phyloP scores from a whole-genome alignment of 2,797 vertebrate species.

The Eulemur albifrons region DNA sequence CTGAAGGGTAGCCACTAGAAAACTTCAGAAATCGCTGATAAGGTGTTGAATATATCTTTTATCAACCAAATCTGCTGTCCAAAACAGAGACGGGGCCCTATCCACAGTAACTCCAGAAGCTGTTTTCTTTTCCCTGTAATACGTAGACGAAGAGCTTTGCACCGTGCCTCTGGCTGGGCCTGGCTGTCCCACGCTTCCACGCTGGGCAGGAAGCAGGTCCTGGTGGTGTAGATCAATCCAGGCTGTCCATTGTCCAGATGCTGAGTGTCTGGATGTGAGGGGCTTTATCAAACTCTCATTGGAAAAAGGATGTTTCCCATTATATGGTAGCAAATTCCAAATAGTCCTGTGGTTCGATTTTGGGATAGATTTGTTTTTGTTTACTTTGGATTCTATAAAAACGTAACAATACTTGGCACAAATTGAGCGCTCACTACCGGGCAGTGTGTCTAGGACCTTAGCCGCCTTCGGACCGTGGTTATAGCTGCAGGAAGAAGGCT shows the following conservation, averaged over 20 bases:
- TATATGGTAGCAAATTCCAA: not conserved
- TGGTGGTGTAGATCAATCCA: not conserved
- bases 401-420: not conserved
- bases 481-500: not conserved
- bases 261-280: not conserved
- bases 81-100: not conserved
- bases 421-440: not conserved
- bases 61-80: not conserved
- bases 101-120: not conserved
- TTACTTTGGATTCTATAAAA: not conserved
- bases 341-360: not conserved
- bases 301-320: not conserved
- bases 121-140: not conserved
- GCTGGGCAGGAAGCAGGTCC: not conserved
- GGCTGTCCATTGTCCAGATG: not conserved
- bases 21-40: constrained; percentile 9
- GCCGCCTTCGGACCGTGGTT: not conserved
- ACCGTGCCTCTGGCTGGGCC: not conserved
- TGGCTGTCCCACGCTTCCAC: not conserved
- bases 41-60: not conserved
- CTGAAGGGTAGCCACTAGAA: not conserved
- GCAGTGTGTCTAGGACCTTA: not conserved
- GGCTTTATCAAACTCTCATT: not conserved
- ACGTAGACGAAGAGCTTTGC: not conserved
- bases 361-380: not conserved